phyloP scores from a whole-genome alignment of 2,113 vertebrate species.

The Anas platyrhynchos region DNA sequence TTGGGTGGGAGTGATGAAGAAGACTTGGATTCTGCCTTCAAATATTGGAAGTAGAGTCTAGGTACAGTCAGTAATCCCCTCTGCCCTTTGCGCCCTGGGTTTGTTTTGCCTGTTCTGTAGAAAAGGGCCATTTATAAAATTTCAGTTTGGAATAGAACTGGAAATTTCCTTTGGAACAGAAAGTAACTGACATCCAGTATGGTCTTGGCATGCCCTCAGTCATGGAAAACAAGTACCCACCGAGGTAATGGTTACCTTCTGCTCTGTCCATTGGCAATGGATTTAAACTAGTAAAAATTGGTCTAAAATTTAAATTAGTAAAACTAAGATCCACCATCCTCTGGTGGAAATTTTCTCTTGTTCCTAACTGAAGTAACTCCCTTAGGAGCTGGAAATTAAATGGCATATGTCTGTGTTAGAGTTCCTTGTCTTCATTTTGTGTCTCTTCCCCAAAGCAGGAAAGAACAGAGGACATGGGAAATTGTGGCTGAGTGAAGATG shows the following conservation, averaged over 20 bases:
- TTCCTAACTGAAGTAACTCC: not conserved
- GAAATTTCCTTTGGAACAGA: not conserved
- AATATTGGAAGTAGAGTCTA: not conserved
- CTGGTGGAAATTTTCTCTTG: not conserved
- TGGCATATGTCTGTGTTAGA: not conserved
- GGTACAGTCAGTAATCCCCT: not conserved
- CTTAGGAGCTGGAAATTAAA: not conserved
- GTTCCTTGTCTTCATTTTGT: not conserved
- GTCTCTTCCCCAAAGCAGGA: not conserved
- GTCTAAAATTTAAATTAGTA: not conserved
- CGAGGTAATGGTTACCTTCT: not conserved
- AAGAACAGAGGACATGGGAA: not conserved
- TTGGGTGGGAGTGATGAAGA: accelerated
- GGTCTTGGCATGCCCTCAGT: accelerated
- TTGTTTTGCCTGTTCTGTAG: not conserved
- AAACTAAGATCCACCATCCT: not conserved
- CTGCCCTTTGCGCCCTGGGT: not conserved
- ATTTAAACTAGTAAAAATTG: not conserved
- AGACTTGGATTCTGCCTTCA: not conserved
- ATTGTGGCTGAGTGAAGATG: not conserved
- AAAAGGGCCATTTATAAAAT: not conserved
- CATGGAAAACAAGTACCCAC: not conserved
- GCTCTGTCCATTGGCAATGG: not conserved
- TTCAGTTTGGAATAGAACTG: not conserved
- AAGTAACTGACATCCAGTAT: not conserved